Evolutionary conservation across 2,113 vertebrate species (phyloP).

Genomic region (Gymnarchus niloticus): DNA sequence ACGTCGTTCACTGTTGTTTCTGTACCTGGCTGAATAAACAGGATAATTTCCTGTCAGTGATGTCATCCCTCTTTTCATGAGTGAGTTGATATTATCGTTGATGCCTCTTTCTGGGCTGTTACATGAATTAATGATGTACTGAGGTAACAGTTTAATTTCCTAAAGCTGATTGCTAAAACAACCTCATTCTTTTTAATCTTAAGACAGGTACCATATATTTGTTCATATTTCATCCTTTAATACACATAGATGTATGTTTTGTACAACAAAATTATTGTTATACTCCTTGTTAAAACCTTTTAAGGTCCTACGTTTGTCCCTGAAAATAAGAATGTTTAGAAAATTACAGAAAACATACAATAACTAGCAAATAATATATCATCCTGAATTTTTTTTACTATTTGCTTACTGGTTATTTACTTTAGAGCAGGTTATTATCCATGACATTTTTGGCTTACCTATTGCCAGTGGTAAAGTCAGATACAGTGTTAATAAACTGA

Average conservation of each 20-base stretch:
- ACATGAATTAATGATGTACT: not conserved
- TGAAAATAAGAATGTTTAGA: not conserved
- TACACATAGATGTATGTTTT: not conserved
- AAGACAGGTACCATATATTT: no score
- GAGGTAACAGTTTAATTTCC: not conserved
- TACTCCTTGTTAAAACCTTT: not conserved
- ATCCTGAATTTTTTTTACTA: not conserved
- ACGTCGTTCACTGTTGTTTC: not conserved
- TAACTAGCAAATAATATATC: not conserved
- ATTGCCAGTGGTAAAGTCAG: no score
- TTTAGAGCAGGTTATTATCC: no score
- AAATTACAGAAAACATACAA: not conserved
- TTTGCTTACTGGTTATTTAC: no score
- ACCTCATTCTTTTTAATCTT: no score
- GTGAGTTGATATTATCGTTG: not conserved
- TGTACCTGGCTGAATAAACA: not conserved
- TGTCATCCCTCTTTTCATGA: not conserved
- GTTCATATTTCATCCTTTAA: no score
- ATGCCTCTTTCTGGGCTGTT: not conserved
- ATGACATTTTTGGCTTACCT: no score
- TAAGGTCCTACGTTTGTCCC: not conserved
- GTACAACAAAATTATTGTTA: not conserved
- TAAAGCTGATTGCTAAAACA: not conserved
- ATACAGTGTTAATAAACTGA: no score
- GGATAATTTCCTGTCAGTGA: not conserved